These are phyloP conservation scores for Lytechinus variegatus DNA, from an alignment of 35 echinoderm and acorn worm genomes.

Conservation along the genomic window DNA sequence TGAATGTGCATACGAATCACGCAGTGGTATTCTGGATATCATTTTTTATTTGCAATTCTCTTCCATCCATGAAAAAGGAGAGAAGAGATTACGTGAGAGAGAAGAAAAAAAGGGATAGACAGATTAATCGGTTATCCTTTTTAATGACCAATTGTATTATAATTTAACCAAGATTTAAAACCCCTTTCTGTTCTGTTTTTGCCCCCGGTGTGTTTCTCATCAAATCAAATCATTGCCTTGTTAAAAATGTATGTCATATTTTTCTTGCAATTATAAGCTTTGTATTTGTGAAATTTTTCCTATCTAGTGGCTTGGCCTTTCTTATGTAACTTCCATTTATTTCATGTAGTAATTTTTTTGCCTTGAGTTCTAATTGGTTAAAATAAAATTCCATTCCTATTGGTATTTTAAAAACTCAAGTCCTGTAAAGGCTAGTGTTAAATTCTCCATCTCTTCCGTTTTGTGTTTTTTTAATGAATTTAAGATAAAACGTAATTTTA, in stretches of 20 bases:
- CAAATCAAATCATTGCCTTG: conserved; percentile 28
- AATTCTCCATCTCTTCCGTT: conserved; percentile 38
- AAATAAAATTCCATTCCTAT: conserved; percentile 57
- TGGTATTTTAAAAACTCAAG: conserved; percentile 53
- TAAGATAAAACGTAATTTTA: conserved; percentile 38
- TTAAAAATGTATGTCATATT: conserved; percentile 36
- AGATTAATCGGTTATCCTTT: not conserved
- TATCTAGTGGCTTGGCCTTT: conserved; percentile 53
- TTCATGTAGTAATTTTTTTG: conserved; percentile 52
- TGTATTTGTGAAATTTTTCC: conserved; percentile 53
- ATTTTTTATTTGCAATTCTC: conserved; percentile 1
- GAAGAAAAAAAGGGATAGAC: not conserved
- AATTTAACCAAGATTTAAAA: not conserved
- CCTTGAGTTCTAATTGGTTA: conserved; percentile 51
- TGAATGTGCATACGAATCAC: conserved; percentile 39
- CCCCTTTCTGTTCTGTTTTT: conserved; percentile 30
- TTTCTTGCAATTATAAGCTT: conserved; percentile 56
- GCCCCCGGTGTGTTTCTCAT: conserved; percentile 39
- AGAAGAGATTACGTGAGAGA: not conserved
- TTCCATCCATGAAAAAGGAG: not conserved
- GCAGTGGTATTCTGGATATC: conserved; percentile 31
- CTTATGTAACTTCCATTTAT: conserved; percentile 45
- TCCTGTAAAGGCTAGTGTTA: conserved; percentile 54
- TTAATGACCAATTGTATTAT: not conserved
- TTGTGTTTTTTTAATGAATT: conserved; percentile 17